Conservation (phyloP, 2,888 invertebrate genomes). For the Chydorus sphaericus region DNA sequence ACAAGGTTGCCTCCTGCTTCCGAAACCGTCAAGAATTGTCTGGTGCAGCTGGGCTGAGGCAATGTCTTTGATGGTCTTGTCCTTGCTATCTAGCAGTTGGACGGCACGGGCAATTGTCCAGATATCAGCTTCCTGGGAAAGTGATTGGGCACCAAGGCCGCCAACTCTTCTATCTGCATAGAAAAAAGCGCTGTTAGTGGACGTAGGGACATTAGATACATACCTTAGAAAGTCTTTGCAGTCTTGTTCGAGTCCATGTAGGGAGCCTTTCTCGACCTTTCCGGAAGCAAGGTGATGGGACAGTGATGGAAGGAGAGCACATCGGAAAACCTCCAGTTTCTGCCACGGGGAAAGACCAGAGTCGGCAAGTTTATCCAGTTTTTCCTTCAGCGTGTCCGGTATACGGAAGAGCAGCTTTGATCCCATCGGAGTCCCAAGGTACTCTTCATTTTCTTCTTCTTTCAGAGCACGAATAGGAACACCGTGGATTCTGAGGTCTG, state of each 20-base stretch:
- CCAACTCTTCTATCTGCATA: not conserved
- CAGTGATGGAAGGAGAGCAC: not conserved
- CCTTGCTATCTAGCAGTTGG: not conserved
- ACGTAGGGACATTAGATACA: not conserved
- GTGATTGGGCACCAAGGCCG: not conserved
- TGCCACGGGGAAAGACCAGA: not conserved
- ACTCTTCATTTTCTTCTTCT: not conserved
- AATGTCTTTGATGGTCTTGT: not conserved
- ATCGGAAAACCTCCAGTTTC: not conserved
- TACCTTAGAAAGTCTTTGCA: not conserved
- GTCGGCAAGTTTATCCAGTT: not conserved
- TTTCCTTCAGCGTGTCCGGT: not conserved
- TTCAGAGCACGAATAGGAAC: no score
- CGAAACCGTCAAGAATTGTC: not conserved
- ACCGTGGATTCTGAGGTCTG: not conserved
- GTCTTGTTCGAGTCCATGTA: not conserved
- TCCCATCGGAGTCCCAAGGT: not conserved
- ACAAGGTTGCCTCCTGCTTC: not conserved
- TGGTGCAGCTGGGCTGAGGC: not conserved
- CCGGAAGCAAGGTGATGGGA: not conserved
- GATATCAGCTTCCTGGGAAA: not conserved
- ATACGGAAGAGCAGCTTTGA: not conserved
- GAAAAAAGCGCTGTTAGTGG: not conserved
- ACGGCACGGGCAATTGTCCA: not conserved
- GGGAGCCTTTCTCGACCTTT: not conserved